Evolutionary conservation across 2,888 invertebrate genomes (phyloP), one percentile per base, ranked within the genome.

Genomic region (Erebia palarica): DNA sequence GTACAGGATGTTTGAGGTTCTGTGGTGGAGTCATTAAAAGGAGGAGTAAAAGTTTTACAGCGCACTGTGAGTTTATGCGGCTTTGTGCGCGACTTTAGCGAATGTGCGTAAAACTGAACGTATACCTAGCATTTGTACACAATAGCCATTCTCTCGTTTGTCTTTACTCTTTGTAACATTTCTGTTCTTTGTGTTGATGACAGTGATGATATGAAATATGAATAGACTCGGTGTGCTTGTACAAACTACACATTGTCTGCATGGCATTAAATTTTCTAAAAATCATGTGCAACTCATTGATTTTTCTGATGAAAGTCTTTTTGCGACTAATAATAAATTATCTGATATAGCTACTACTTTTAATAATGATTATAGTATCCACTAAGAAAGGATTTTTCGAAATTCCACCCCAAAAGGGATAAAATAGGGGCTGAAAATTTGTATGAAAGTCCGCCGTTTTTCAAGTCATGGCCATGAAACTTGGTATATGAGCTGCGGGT

Each of bases 31-130:
- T 53, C 68, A 68, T 73, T 71, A 73, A 75, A 75, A 72, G 73
- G 76, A 76, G 77, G 78, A 81, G 84, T 86, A 84, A 84, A 86
- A 86, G 77, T 86, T 88, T 88, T 83, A 87, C 84, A 84, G 79
- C 85, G 82, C 81, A 82, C 84, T 83, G 82, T 79, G 78, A 81
- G 78, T 79, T 84, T 83, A 82, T 81, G 82, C 78, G 79, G 79
- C 81, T 82, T 81, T 83, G 82, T 83, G 27, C 21, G 78, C 73
- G 81, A 47, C 79, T 68, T 64, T 76, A 75, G 78, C 76, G 78
- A 77, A 78, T 78, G 78, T 78, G 76, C 81, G 78, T 84, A 80
- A 83, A 84, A 78, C 77, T 76, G 73, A 71, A 79, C 81, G 82
- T 82, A 81, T 81, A 82, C 83, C 76, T 81, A 82, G 83, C 76